Evolutionary conservation across 1,140 invertebrate species (phyloP), one percentile per base, ranked within the genome.

Genomic region (Metopolophium dirhodum): DNA sequence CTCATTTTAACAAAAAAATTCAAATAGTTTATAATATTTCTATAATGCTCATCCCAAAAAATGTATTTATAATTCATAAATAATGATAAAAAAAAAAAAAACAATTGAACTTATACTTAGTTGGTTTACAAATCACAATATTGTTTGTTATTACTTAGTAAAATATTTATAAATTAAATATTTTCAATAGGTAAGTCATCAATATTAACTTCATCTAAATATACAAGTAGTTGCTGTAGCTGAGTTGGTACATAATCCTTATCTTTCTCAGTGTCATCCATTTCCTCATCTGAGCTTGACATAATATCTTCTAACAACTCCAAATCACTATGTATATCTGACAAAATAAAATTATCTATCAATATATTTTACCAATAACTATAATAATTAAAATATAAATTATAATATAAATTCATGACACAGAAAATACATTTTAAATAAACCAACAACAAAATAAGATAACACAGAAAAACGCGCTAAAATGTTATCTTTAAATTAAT

Each of bases 401-500:
- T n/a, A n/a, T n/a, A n/a, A n/a, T n/a, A 49, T 49, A 49, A 49
- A 49, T 49, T 49, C 8, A 49, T 49, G 11, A 49, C 11, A 49
- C 49, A 49, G 49, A 49, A 49, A 49, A 49, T 49, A 49, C 49
- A 49, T 49, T 49, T 49, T 8, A 49, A 49, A 49, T 49, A 9
- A 18, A 49, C 11, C 11, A 9, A n/a, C n/a, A n/a, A n/a, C n/a
- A n/a, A n/a, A n/a, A n/a, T 49, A 49, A 49, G 11, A 49, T 77
- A 77, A 77, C 68, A 83, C 77, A 83, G 35, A 37, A 83, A 83
- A 83, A 83, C 77, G 35, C 77, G 77, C 35, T 41, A 37, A 83
- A 83, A 83, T 83, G 77, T 83, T 83, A 83, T 83, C 18, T 41
- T 83, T 83, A 41, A 83, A 83, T 83, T 51, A 83, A 83, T 83